Evolutionary conservation across 2,888 invertebrate genomes (phyloP).

Genomic region (Halictus ligatus): DNA sequence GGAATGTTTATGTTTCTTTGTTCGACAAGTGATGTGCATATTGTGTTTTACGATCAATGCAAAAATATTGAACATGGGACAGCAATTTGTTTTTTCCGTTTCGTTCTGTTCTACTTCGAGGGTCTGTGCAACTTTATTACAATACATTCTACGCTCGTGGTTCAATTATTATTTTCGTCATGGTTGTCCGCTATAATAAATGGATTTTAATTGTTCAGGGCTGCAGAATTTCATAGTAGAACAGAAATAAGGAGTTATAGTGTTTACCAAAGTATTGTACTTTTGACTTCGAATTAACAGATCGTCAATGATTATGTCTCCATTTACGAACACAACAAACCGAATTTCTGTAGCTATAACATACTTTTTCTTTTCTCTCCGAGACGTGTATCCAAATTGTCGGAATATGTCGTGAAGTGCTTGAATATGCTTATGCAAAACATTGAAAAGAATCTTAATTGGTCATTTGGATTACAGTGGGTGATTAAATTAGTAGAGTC

Average conservation of each 20-base stretch:
- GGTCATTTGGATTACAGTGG: neutral
- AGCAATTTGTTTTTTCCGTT: neutral
- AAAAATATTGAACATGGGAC: neutral
- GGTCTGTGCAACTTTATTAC: neutral
- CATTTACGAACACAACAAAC: too few relatives aligned
- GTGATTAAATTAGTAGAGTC: too few relatives aligned
- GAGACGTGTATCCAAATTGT: neutral
- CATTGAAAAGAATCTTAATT: neutral
- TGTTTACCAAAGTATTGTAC: too few relatives aligned
- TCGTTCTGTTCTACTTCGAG: neutral
- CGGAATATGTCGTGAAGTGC: neutral
- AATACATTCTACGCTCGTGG: neutral
- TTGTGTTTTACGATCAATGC: neutral
- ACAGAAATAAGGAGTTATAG: too few relatives aligned
- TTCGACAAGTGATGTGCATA: neutral
- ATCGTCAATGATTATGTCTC: too few relatives aligned
- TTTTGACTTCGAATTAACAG: too few relatives aligned
- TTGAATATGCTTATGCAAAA: neutral
- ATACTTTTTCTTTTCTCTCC: neutral
- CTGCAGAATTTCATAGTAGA: neutral
- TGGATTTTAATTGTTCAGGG: neutral
- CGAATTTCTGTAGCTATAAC: too few relatives aligned
- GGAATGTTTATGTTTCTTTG: neutral
- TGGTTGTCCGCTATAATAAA: neutral
- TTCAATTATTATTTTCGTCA: neutral